Evolutionary conservation across 2,888 invertebrate species (phyloP).

Genomic region (Tetropium fuscum): DNA sequence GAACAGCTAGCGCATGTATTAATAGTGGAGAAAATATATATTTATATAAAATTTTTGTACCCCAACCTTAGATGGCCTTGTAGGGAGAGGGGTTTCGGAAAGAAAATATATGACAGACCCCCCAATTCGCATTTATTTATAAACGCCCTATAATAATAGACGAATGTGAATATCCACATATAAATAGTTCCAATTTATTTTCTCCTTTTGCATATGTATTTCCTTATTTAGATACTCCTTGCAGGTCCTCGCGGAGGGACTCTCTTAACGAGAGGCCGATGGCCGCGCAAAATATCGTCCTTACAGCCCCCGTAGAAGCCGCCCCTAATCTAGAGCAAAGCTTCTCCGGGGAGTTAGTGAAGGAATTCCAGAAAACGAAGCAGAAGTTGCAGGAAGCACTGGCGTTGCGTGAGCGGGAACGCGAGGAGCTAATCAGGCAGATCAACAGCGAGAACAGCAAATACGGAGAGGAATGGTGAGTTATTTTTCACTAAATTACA

Average conservation of each 20-base stretch:
- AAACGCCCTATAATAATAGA: too few species aligned
- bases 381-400: conserved; percentile 74
- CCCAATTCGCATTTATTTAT: too few species aligned
- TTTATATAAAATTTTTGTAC: too few species aligned
- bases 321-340: conserved; percentile 64
- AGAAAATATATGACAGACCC: too few species aligned
- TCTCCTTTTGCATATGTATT: background rate
- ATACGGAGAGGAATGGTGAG: conserved; percentile 67
- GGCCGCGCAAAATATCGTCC: conserved; percentile 43
- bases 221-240: conserved; percentile 11
- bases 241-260: conserved; percentile 73
- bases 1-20: too few species aligned
- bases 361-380: conserved; percentile 85
- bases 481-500: conserved; percentile 24
- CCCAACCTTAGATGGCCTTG: too few species aligned
- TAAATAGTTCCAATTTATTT: background rate
- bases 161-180: too few species aligned
- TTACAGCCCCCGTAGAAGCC: conserved; percentile 32
- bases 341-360: conserved; percentile 77
- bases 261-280: conserved; percentile 70
- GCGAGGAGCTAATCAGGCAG: conserved; percentile 69
- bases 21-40: too few species aligned
- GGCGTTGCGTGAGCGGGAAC: conserved; percentile 68
- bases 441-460: conserved; percentile 65
- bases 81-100: too few species aligned